phyloP scores from a whole-genome alignment of 2,113 vertebrate genomes.

The Leucopsar rothschildi region DNA sequence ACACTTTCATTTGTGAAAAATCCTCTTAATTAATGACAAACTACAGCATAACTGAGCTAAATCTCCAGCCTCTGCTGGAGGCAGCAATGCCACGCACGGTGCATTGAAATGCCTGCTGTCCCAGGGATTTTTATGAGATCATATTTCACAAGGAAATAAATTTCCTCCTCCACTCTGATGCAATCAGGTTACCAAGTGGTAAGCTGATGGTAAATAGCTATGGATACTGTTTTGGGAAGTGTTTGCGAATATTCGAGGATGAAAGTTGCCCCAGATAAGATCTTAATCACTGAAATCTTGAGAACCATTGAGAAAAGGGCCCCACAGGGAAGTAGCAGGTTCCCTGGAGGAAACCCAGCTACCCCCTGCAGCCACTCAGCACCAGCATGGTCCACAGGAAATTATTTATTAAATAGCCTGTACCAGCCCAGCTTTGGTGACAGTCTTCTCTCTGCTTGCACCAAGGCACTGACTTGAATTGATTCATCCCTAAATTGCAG shows the following conservation, averaged over 20 bases:
- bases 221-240: constrained; percentile 4
- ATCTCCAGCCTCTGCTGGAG: constrained; percentile 16
- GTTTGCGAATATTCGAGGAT: neutral
- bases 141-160: constrained; percentile 46
- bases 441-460: neutral
- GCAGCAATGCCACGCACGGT: neutral
- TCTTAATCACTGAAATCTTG: constrained; percentile 42
- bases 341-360: neutral
- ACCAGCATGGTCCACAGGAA: neutral
- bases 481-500: neutral
- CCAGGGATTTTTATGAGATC: constrained; percentile 18
- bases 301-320: neutral
- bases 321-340: neutral
- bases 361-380: neutral
- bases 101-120: neutral
- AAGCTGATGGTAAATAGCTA: neutral
- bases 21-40: constrained; percentile 1
- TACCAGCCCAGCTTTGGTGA: neutral
- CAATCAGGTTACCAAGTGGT: constrained; percentile 29
- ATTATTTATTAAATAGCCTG: neutral
- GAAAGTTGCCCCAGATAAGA: constrained; percentile 45
- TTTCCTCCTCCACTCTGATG: constrained; percentile 39
- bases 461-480: neutral
- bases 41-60: neutral
- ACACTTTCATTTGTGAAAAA: neutral